A percentile compares a stretch with the other conserved stretches of the same genome.
phyloP scores from a whole-genome alignment of 1,140 invertebrate species.

The Mylabris phalerata region DNA sequence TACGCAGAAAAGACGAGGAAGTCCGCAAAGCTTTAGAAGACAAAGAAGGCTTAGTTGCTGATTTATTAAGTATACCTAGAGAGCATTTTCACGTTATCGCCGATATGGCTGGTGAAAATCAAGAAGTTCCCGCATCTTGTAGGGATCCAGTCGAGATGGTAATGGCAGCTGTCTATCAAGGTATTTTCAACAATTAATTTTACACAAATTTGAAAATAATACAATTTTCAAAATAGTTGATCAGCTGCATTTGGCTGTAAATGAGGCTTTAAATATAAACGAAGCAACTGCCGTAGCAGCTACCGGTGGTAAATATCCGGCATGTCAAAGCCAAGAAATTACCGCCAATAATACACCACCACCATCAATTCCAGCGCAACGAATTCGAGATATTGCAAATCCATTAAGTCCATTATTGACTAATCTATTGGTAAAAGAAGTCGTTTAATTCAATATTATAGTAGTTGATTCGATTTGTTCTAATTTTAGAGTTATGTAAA shows the following conservation, averaged over 20 bases:
- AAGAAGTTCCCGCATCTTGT: conserved; percentile 35
- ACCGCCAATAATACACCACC: conserved; percentile 29
- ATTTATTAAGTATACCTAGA: conserved; percentile 66
- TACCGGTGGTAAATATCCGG: conserved; percentile 28
- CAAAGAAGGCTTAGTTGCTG: conserved; percentile 67
- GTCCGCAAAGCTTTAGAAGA: conserved; percentile 65
- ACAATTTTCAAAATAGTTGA: conserved; percentile 26
- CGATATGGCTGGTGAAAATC: conserved; percentile 52
- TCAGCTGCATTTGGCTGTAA: conserved; percentile 44
- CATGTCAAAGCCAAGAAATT: conserved; percentile 31
- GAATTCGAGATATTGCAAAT: conserved; percentile 46
- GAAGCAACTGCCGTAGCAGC: conserved; percentile 45
- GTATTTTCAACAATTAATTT: conserved; percentile 39
- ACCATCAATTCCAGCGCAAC: conserved; percentile 49
- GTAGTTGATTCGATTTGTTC: conserved; percentile 3
- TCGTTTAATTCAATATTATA: neutral
- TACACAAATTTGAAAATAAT: conserved; percentile 2
- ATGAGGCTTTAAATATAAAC: conserved; percentile 45
- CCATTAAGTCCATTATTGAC: conserved; percentile 52
- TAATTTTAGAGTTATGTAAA: conserved; percentile 59
- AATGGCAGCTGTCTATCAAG: conserved; percentile 64
- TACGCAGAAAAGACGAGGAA: conserved; percentile 63
- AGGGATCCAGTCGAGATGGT: conserved; percentile 65
- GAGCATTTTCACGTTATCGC: conserved; percentile 61
- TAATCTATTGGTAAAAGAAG: conserved; percentile 47